phyloP scores from a whole-genome alignment of 2,888 invertebrate genomes.

The Andrena bucephala region DNA sequence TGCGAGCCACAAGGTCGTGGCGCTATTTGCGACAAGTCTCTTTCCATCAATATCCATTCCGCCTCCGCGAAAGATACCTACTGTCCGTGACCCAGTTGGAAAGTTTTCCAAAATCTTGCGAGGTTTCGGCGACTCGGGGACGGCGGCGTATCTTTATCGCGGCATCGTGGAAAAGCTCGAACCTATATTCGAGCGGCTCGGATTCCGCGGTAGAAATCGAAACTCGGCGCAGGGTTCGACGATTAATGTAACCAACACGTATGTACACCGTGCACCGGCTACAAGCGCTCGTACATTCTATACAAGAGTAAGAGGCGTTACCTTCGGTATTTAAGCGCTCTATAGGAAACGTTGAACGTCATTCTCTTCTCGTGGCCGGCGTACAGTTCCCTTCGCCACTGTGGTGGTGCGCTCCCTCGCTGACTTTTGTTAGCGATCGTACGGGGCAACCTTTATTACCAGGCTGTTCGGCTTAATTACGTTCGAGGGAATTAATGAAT shows the following conservation, averaged over 20 bases:
- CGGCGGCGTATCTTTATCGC: conserved; percentile 13
- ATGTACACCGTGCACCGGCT: conserved; percentile 37
- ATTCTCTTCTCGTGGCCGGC: conserved; percentile 48
- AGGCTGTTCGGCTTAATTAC: conserved; percentile 30
- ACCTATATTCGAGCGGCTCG: conserved; percentile 34
- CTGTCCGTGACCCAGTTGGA: no score
- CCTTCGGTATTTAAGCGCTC: conserved; percentile 68
- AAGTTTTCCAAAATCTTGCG: background rate
- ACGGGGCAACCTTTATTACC: conserved; percentile 37
- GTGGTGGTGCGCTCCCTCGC: conserved; percentile 22
- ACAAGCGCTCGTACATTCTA: conserved; percentile 56
- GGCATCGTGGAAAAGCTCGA: conserved; percentile 43
- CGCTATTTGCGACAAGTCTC: no score
- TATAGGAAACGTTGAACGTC: conserved; percentile 60
- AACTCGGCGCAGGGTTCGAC: conserved; percentile 47
- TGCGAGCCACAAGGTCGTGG: no score
- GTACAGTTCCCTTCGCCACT: conserved; percentile 20
- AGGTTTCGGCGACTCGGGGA: background rate
- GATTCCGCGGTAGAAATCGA: conserved; percentile 68
- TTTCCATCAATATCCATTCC: no score
- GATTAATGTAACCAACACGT: conserved; percentile 65
- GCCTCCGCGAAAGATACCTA: no score
- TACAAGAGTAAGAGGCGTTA: conserved; percentile 69
- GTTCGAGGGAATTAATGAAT: conserved; percentile 36
- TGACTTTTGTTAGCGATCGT: conserved; percentile 45